Evolutionary conservation across 2,888 invertebrate genomes (phyloP), one percentile per base, ranked within the genome.

Genomic region (Phyto melanocephala): DNA sequence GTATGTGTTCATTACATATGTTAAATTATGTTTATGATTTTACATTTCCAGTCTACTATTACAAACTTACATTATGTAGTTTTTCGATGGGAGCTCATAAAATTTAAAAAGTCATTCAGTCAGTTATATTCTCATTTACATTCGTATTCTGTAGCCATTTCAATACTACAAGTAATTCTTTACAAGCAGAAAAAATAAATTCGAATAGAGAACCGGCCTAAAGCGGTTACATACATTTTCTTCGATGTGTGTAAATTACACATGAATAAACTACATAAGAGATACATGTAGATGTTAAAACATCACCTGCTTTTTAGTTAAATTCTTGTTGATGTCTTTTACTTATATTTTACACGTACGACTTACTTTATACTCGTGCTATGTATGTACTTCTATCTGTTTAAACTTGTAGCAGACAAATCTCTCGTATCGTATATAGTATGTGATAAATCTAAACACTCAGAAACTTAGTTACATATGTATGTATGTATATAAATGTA

Each of bases 51-150:
- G 20, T 65, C 63, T 47, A 78, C 81, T 74, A 78, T 81, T 81
- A 81, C 81, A 81, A 70, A 81, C 74, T 81, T 81, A 81, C 81
- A 81, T 78, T 58, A 77, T 75, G 74, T 74, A 74, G 74, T 75
- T 63, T 81, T 56, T 47, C 13, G 22, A 63, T 81, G 78, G 81
- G 81, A 74, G 78, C 68, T 15, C 81, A 81, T 74, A 74, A 78
- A 58, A 35, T 50, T 10, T 8, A 60, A 45, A 35, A 47, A 40
- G 63, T 28, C 3, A 62, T 42, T 20, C 45, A 35, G 15, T 4
- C 65, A 52, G 4, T 33, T 1, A 45, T 33, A 50, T 50, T 68
- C 40, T 15, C 42, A 42, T 33, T 63, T 67, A 40, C 67, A 60
- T 50, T 60, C 47, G 28, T 28, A 58, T 47, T 47, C 15, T 33